phyloP scores from a whole-genome alignment of 2,888 invertebrate genomes.

The Eustalomyia histrio region DNA sequence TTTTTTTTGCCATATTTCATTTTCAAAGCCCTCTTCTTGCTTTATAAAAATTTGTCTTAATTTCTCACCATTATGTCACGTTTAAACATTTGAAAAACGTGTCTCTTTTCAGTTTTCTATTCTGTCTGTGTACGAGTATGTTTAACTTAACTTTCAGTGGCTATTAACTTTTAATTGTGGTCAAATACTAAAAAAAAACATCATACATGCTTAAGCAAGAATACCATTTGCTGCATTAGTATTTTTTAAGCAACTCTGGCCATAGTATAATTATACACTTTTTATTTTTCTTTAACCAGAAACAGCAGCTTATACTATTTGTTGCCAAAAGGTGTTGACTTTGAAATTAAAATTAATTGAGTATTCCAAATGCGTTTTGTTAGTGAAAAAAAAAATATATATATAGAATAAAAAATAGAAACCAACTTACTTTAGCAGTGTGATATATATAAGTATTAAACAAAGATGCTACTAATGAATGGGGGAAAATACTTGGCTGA shows the following conservation, averaged over 20 bases:
- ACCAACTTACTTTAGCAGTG: constrained; percentile 8
- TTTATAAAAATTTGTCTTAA: constrained; percentile 61
- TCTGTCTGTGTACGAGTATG: not conserved
- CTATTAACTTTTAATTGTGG: constrained; percentile 67
- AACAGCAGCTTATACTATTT: constrained; percentile 9
- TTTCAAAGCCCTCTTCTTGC: constrained; percentile 24
- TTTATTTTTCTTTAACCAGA: not conserved
- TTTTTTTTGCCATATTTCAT: constrained; percentile 16
- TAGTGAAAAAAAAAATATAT: constrained; percentile 12
- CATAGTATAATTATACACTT: constrained; percentile 47
- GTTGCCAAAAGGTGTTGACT: constrained; percentile 74
- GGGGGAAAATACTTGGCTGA: constrained; percentile 27
- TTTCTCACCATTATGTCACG: constrained; percentile 63
- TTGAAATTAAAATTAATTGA: constrained; percentile 77
- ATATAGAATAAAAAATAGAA: not conserved
- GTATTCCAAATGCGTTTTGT: constrained; percentile 73
- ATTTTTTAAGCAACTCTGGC: constrained; percentile 43
- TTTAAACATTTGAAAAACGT: constrained; percentile 62
- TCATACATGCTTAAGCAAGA: constrained; percentile 18
- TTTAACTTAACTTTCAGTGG: constrained; percentile 60
- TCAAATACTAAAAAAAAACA: constrained; percentile 49
- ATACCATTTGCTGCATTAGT: not conserved
- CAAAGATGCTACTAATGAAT: not conserved
- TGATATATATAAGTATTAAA: not conserved
- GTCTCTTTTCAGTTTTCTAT: constrained; percentile 29